A percentile compares a stretch with the other conserved stretches of the same genome.
Conservation (phyloP, 2,888 invertebrate genomes). For the Villa cingulata region DNA sequence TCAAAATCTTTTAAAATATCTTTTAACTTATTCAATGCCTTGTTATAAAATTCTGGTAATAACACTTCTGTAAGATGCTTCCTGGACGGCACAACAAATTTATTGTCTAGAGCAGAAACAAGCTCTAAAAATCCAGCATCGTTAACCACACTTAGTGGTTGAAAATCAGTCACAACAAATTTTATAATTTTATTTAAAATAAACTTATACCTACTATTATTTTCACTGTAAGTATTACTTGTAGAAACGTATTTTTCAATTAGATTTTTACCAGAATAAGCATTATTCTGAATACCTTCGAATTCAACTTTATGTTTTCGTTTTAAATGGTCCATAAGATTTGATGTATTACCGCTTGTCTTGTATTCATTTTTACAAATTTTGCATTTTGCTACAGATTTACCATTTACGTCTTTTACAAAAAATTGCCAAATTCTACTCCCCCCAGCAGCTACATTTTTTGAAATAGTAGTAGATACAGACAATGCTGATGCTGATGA, state of each 20-base stretch:
- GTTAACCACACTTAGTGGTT: no score
- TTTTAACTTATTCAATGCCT: no score
- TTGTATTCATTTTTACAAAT: slow-evolving; percentile 4
- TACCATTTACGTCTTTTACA: neutral
- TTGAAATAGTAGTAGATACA: no score
- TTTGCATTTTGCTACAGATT: neutral
- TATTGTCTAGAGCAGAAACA: no score
- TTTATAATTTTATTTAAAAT: slow-evolving; percentile 8
- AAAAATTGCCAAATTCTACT: neutral
- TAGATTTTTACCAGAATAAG: neutral
- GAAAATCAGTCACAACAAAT: slow-evolving; percentile 13
- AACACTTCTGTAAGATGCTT: no score
- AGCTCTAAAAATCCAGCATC: no score
- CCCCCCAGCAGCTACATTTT: no score
- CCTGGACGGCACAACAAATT: no score
- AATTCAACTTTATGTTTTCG: neutral
- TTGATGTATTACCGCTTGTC: slow-evolving; percentile 1
- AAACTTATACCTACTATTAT: neutral
- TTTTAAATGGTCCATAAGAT: slow-evolving; percentile 2
- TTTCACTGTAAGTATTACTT: neutral
- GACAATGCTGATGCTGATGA: no score
- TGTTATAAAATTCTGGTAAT: no score
- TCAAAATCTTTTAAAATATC: no score
- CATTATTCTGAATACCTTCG: no score
- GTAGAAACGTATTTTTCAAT: neutral